Base-by-base conservation (phyloP, 2,113 vertebrate species). In the Dicentrarchus labrax region DNA sequence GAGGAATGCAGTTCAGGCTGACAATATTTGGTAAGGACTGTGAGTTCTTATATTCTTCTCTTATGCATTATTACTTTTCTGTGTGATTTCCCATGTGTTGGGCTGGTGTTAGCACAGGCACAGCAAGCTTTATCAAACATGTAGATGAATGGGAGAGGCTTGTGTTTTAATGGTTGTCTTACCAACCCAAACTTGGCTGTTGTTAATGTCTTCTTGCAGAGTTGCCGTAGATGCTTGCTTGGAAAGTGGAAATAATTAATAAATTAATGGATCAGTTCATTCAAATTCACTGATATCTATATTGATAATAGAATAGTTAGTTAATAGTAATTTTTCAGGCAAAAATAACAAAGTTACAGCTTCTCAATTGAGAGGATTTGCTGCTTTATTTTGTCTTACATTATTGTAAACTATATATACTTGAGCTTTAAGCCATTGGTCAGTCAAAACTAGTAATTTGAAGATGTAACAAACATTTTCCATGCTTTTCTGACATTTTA, bases 11-110 rank as follows among this genome's bases (percentile, higher is more conserved):
- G 30, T 24, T 24, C 12, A 60, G n/a, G 41, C 38, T 67, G 12
- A 62, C 4, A 15, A n/a, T 72, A 61, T 62, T 75, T 66, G 22
- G 30, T 80, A 59, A 51, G 54, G 16, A 61, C 15, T 71, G 48
- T 30, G 39, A 54, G 17, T 8, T 72, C 2, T 61, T 24, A 10
- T 53, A 41, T 61, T 41, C 3, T 56, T 21, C 22, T 41, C 22
- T 30, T 9, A 45, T 43, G 12, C 57, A 22, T 4, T 3, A 4
- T 53, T 24, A 3, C 30, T 22, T 15, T 30, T 30, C 30, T 30
- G 30, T 30, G 43, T 47, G 11, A 54, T 39, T 22, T 41, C 22
- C 41, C 54, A 41, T 38, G 8, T 19, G 36, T 43, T 24, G 12
- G 19, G 43, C 59, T 50, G 13, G 19, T 48, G 7, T 38, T 39